Conservation (phyloP, 2,797 vertebrate genomes). For the Tachyglossus aculeatus region DNA sequence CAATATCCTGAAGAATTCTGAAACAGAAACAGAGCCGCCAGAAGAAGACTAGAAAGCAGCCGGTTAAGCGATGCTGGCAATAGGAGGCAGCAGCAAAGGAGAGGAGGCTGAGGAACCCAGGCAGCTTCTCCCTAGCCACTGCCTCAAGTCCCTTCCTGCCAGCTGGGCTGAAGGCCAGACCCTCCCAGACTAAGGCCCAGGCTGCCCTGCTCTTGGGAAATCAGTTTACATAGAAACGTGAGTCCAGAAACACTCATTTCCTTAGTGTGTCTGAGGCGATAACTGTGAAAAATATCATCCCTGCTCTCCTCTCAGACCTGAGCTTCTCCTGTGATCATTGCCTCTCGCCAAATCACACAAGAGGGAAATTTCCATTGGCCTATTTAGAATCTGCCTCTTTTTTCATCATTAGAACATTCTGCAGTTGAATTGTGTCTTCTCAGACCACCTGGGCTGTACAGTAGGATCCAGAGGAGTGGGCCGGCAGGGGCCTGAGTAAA, state of each 20-base stretch:
- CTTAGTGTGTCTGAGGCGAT: constrained; percentile 55
- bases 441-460: neutral
- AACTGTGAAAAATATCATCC: constrained; percentile 55
- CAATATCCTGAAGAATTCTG: no score
- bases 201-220: constrained; percentile 10
- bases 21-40: no score
- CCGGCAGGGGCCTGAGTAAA: neutral
- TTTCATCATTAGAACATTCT: neutral
- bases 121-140: no score
- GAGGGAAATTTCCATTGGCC: constrained; percentile 49
- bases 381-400: constrained; percentile 45
- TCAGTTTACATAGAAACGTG: constrained; percentile 13
- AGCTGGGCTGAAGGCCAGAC: constrained; percentile 19
- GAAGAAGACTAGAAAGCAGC: no score
- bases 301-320: constrained; percentile 34
- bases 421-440: constrained; percentile 6
- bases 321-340: constrained; percentile 36
- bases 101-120: no score
- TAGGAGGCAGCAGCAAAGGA: no score
- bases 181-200: constrained; percentile 31
- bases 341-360: constrained; percentile 32
- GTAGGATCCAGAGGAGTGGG: neutral
- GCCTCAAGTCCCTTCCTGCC: constrained; percentile 21
- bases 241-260: constrained; percentile 55
- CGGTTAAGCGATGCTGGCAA: no score